Conservation (phyloP, 2,797 vertebrate species). For the Melopsittacus undulatus region DNA sequence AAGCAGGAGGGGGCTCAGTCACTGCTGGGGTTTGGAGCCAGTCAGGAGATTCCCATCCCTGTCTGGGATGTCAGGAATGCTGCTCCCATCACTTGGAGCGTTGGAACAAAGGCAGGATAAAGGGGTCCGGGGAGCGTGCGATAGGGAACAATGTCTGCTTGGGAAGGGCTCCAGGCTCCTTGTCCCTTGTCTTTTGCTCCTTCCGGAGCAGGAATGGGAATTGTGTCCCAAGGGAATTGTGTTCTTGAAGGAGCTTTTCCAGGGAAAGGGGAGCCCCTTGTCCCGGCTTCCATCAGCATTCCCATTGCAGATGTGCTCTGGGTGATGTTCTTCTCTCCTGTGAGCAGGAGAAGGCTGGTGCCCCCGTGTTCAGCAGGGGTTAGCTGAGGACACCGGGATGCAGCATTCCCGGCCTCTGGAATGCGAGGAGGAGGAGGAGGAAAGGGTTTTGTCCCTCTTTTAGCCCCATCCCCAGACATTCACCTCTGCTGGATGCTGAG, state of each 20-base stretch:
- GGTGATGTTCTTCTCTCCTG: background rate
- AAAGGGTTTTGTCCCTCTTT: background rate
- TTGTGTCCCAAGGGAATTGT: background rate
- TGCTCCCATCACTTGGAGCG: background rate
- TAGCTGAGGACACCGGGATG: background rate
- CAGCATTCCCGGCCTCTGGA: background rate
- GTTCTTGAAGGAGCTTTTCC: constrained; percentile 29
- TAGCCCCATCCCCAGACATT: background rate
- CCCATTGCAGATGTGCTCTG: fast-evolving
- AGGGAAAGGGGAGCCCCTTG: background rate
- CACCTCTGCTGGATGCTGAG: background rate
- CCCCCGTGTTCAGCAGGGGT: fast-evolving
- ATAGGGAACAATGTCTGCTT: background rate
- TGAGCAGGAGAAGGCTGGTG: background rate
- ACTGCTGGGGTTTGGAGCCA: fast-evolving
- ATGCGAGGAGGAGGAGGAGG: background rate
- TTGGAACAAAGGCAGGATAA: constrained; percentile 50
- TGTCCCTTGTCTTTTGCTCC: background rate
- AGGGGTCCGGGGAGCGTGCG: background rate
- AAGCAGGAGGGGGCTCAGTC: background rate
- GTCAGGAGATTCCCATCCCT: background rate
- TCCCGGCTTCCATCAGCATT: background rate
- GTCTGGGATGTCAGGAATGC: background rate
- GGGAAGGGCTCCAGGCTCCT: background rate
- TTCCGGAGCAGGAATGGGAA: constrained; percentile 15